Percentiles rank a stretch among this genome's conserved stretches.
Evolutionary conservation across 2,888 invertebrate species (phyloP).

Genomic region (Lasioglossum pauxillum): DNA sequence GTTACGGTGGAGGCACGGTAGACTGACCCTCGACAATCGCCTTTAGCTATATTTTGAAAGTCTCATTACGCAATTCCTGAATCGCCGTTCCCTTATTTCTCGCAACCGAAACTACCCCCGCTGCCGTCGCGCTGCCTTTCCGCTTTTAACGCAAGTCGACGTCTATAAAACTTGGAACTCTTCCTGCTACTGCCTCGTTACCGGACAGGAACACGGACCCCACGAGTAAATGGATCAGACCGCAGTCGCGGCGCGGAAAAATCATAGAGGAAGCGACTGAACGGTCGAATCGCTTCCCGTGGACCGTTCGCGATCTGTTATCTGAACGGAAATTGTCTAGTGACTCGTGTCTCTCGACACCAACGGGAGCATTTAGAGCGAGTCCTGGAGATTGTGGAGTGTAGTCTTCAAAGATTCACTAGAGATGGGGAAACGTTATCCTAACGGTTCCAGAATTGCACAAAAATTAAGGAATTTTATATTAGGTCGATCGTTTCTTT

Average conservation of each 20-base stretch:
- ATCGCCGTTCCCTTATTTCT: constrained; percentile 71
- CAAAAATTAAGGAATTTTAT: not conserved
- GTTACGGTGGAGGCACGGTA: constrained; percentile 81
- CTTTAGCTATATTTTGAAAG: constrained; percentile 81
- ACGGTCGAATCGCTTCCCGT: constrained; percentile 41
- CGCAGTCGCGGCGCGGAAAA: constrained; percentile 20
- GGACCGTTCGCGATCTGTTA: constrained; percentile 56
- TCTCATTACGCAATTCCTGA: constrained; percentile 80
- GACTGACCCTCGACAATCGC: constrained; percentile 83
- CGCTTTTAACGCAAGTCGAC: constrained; percentile 59
- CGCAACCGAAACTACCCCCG: constrained; percentile 46
- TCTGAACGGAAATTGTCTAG: constrained; percentile 52
- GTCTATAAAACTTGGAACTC: constrained; percentile 80
- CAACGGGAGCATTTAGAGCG: not conserved
- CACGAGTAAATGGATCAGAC: constrained; percentile 54
- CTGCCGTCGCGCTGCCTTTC: constrained; percentile 22
- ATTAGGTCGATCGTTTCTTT: not conserved
- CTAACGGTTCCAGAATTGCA: not conserved
- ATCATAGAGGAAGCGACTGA: constrained; percentile 24
- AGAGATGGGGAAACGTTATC: not conserved
- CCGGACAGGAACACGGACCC: constrained; percentile 64
- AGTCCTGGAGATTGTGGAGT: not conserved
- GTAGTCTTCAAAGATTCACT: not conserved
- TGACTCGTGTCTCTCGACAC: constrained; percentile 45
- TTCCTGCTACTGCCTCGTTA: constrained; percentile 78